Evolutionary conservation across 2,113 vertebrate genomes (phyloP).

Genomic region (Aviceda subcristata): DNA sequence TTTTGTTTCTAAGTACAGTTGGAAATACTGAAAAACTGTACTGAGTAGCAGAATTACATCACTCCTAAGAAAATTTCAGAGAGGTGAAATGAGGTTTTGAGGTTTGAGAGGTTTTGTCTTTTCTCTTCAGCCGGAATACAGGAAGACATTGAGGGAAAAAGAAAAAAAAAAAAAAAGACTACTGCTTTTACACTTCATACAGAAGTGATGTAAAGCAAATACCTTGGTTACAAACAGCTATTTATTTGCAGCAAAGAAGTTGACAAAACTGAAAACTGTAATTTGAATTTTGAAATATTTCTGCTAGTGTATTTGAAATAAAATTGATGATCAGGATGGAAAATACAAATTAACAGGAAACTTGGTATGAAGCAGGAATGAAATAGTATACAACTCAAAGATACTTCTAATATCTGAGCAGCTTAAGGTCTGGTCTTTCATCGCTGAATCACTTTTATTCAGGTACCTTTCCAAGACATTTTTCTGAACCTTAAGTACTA

Average conservation of each 20-base stretch:
- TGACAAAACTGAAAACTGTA: not conserved
- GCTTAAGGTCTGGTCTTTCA: not conserved
- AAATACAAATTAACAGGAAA: not conserved
- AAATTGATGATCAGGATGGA: not conserved
- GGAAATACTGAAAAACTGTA: not conserved
- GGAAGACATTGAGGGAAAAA: not conserved
- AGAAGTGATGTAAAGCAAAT: not conserved
- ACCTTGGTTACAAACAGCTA: not conserved
- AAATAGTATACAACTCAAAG: not conserved
- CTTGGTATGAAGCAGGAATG: not conserved
- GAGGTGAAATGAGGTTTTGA: not conserved
- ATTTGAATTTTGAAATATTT: not conserved
- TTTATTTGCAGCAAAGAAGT: not conserved
- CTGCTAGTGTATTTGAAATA: not conserved
- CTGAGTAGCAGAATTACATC: not conserved
- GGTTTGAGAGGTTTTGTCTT: not conserved
- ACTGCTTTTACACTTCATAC: not conserved
- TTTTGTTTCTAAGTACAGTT: not conserved
- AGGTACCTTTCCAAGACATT: not conserved
- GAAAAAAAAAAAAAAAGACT: not conserved
- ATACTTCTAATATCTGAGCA: not conserved
- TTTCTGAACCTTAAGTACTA: not conserved
- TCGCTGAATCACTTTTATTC: not conserved
- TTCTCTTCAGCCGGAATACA: not conserved
- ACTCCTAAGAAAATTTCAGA: not conserved